Percentiles rank a stretch among this genome's conserved stretches.
Conservation (phyloP, 2,113 vertebrate genomes). For the Conger conger region DNA sequence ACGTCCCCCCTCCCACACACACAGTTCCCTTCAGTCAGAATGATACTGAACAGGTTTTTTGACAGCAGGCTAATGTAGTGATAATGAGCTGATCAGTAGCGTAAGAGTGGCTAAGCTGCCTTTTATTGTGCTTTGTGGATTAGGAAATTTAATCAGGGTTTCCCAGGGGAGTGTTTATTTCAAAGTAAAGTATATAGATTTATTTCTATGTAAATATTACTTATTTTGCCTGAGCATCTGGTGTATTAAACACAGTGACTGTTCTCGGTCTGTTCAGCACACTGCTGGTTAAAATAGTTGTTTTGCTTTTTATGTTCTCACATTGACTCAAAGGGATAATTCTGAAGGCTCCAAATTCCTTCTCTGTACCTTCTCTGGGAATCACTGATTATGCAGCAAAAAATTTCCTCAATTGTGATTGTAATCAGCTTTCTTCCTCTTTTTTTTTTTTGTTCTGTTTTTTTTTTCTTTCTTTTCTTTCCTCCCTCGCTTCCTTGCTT, state of each 20-base stretch:
- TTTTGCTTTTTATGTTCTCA: not conserved
- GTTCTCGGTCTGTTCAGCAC: not conserved
- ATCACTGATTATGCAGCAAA: constrained; percentile 88
- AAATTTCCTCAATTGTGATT: constrained; percentile 88
- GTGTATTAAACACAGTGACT: not conserved
- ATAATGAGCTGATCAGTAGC: not conserved
- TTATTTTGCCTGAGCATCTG: not conserved
- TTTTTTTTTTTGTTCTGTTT: constrained; percentile 67
- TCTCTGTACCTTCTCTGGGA: constrained; percentile 94
- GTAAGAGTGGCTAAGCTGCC: constrained; percentile 5
- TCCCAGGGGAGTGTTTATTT: constrained; percentile 59
- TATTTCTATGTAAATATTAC: not conserved
- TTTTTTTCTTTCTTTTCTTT: constrained; percentile 77
- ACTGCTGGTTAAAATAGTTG: not conserved
- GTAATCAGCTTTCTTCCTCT: constrained; percentile 94
- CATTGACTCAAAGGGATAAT: not conserved
- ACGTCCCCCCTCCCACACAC: too few relatives aligned
- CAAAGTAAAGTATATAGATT: not conserved
- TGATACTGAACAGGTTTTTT: not conserved
- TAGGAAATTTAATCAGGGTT: constrained; percentile 66
- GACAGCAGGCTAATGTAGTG: too few relatives aligned
- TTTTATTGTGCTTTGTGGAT: constrained; percentile 31
- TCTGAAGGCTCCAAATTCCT: too few relatives aligned
- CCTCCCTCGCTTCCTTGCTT: constrained; percentile 92
- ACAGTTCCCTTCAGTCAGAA: not conserved